Base-by-base conservation (phyloP, 2,113 vertebrate genomes). In the Trematomus loennbergii region DNA sequence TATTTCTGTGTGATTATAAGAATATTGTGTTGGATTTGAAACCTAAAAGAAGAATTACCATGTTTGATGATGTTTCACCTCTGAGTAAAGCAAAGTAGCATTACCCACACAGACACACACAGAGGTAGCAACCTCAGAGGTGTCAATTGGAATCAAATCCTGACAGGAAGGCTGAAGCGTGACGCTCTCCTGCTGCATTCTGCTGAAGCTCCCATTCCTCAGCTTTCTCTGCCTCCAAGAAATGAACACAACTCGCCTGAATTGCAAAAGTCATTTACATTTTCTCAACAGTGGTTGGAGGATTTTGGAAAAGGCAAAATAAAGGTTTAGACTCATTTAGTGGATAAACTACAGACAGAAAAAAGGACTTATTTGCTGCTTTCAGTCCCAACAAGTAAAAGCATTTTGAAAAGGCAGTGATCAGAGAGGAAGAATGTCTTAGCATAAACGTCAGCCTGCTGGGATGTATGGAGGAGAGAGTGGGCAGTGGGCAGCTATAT, bases 401-500 rank as follows among this genome's bases (percentile, higher is more conserved):
- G 1, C 11, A 43, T 36, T 49, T 75, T 71, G 15, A 72, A 40
- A 50, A 80, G 62, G 65, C 65, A 33, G 50, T 20, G 52, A 71
- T 73, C n/a, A 54, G 20, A 79, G 63, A 57, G 0, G 69, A 75
- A 55, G 10, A 53, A 74, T 68, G 58, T 79, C 70, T 87, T 72
- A 10, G 22, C 43, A 63, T 43, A 16, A 75, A 54, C 29, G 9
- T 62, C 61, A 45, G 45, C 53, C 75, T 83, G 64, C 65, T 74
- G 79, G 46, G 64, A 84, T 74, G 83, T 87, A 86, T 86, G 75
- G 87, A 90, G 81, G 83, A 88, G 83, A 46, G 85, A 83, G 91
- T 89, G 84, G 89, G 89, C 81, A 75, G 84, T 12, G 20, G 64
- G 70, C 29, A 53, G 72, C 79, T 92, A 83, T 88, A 85, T 89